Evolutionary conservation across 2,113 vertebrate species (phyloP).

Genomic region (Coregonus clupeaformis): DNA sequence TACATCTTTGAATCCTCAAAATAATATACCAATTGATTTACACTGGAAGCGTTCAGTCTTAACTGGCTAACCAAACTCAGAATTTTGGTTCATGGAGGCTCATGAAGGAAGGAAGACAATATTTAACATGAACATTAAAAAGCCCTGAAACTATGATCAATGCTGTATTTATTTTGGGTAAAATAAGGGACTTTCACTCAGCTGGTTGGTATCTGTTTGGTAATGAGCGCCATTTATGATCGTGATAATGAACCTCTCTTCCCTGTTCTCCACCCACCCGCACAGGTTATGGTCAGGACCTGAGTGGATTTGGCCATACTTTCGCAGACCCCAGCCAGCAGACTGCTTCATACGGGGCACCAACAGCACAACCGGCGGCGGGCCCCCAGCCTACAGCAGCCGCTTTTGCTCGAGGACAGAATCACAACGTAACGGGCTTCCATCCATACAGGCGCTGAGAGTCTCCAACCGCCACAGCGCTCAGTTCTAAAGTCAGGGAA

Average conservation of each 20-base stretch:
- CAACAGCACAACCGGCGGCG: slow-evolving; percentile 84
- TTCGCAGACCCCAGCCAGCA: slow-evolving; percentile 95
- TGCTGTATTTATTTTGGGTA: not conserved
- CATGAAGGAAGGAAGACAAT: not conserved
- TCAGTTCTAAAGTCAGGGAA: slow-evolving; percentile 80
- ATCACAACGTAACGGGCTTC: slow-evolving; percentile 98
- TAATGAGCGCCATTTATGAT: not conserved
- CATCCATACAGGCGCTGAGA: slow-evolving; percentile 96
- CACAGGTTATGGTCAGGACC: slow-evolving; percentile 95
- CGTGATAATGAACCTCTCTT: not conserved
- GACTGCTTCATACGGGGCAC: slow-evolving; percentile 84
- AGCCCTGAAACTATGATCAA: not conserved
- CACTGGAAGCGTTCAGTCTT: not conserved
- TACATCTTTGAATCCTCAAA: no score
- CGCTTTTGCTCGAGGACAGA: slow-evolving; percentile 93
- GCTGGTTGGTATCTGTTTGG: not conserved
- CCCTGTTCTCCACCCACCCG: slow-evolving; percentile 14
- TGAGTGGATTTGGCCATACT: slow-evolving; percentile 93
- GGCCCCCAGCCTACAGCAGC: slow-evolving; percentile 83
- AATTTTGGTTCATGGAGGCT: not conserved
- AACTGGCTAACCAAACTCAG: not conserved
- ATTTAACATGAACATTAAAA: not conserved
- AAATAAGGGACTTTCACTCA: not conserved
- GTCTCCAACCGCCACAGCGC: slow-evolving; percentile 40
- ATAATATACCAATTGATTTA: no score